phyloP scores from a whole-genome alignment of 2,113 vertebrate species.

The Hydropotes inermis region DNA sequence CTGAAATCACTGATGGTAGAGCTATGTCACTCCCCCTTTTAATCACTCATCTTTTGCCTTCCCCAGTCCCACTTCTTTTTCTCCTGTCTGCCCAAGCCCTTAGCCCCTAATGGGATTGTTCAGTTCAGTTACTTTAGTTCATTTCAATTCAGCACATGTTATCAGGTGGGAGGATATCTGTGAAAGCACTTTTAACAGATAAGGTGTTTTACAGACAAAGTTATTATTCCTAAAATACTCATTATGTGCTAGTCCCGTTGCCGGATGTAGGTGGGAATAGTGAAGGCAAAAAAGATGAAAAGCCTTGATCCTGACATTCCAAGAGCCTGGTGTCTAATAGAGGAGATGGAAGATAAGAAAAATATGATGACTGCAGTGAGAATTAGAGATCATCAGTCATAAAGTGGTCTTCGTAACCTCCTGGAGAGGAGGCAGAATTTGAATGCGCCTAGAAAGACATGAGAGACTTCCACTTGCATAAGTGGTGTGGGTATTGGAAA shows the following conservation, averaged over 20 bases:
- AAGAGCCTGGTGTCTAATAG: neutral
- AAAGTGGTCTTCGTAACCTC: neutral
- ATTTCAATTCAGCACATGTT: constrained; percentile 10
- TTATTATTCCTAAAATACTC: neutral
- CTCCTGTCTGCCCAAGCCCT: neutral
- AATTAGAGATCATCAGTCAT: neutral
- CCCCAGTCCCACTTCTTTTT: neutral
- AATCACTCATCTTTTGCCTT: neutral
- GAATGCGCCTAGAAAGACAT: neutral
- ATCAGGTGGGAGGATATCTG: neutral
- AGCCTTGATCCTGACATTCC: neutral
- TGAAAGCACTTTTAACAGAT: neutral
- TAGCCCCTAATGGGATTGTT: neutral
- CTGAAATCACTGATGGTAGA: neutral
- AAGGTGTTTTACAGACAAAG: constrained; percentile 22
- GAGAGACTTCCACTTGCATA: neutral
- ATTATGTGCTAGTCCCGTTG: neutral
- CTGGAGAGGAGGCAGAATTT: neutral
- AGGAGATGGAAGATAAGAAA: neutral
- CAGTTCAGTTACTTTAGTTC: neutral
- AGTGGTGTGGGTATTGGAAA: neutral
- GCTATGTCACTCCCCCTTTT: neutral
- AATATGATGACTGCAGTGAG: neutral
- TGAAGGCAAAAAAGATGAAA: neutral
- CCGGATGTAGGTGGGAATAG: neutral